These are phyloP conservation scores for Stichodactyla helianthus DNA, from an alignment of 64 coral and sea anemone genomes.

Conservation along the genomic window DNA sequence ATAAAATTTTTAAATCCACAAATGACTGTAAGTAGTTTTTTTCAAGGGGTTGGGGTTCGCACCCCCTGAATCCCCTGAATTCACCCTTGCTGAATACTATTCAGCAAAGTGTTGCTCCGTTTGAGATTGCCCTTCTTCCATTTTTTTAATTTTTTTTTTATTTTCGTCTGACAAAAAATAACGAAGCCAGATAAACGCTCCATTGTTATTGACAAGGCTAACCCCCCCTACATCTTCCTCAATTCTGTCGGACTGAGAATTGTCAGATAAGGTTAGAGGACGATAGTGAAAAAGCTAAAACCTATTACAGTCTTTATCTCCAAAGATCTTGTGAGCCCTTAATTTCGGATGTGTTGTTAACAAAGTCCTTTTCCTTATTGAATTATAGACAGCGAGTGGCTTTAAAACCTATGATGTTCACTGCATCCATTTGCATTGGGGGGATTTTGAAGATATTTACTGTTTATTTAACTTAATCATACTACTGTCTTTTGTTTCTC, in stretches of 20 bases:
- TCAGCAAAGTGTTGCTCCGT: background rate
- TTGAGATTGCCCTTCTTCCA: background rate
- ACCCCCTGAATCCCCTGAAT: no score
- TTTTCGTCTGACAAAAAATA: background rate
- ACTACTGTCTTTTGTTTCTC: slow-evolving; percentile 6
- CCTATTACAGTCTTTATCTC: background rate
- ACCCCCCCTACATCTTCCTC: background rate
- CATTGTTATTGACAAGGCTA: background rate
- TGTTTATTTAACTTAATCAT: slow-evolving; percentile 8
- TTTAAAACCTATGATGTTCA: background rate
- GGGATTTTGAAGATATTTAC: background rate
- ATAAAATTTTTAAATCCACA: no score
- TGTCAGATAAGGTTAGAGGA: slow-evolving; percentile 4
- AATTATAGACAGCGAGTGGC: background rate
- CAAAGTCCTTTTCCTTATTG: background rate
- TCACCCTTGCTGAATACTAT: background rate
- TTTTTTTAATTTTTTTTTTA: background rate
- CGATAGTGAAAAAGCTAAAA: background rate
- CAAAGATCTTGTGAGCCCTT: background rate
- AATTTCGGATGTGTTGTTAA: slow-evolving; percentile 2
- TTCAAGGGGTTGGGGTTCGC: no score
- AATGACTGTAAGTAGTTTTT: no score
- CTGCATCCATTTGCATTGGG: slow-evolving; percentile 3
- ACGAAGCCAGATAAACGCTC: background rate
- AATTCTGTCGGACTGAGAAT: background rate